Percentiles rank a stretch among this genome's conserved stretches.
Conservation (phyloP, 2,888 invertebrate genomes). For the Parnassius orleans region DNA sequence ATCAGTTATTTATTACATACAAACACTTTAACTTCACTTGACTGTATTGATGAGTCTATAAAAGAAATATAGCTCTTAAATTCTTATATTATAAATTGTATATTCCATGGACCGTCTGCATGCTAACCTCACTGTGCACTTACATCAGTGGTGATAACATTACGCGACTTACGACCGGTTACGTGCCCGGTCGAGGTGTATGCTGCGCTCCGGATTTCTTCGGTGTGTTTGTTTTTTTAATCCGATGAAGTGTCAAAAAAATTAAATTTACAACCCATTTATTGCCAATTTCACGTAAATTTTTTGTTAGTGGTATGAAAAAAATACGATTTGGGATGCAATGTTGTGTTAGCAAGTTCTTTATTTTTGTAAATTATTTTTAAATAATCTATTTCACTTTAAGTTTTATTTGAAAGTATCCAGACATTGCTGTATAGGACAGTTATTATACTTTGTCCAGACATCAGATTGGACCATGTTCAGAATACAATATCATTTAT, state of each 20-base stretch:
- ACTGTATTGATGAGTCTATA: constrained; percentile 5
- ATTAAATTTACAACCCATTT: constrained; percentile 1
- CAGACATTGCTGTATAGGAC: too few species aligned
- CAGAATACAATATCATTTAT: not conserved
- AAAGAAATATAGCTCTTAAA: constrained; percentile 1
- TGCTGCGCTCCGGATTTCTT: constrained; percentile 7
- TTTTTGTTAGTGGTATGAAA: too few species aligned
- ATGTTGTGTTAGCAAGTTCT: too few species aligned
- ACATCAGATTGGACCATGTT: too few species aligned
- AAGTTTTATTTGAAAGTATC: too few species aligned
- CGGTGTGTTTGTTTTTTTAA: constrained; percentile 20
- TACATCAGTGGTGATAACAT: constrained; percentile 69
- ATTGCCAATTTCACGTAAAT: too few species aligned
- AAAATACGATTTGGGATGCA: too few species aligned
- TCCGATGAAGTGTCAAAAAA: constrained; percentile 4
- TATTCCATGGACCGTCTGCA: constrained; percentile 4
- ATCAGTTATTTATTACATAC: constrained; percentile 8
- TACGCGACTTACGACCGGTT: constrained; percentile 63
- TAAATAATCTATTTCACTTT: too few species aligned
- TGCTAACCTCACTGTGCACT: constrained; percentile 37
- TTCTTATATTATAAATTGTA: not conserved
- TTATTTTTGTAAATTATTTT: too few species aligned
- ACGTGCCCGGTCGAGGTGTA: constrained; percentile 32
- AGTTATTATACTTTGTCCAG: too few species aligned
- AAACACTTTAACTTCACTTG: constrained; percentile 11